Base-by-base conservation (phyloP, 1,140 invertebrate species). In the Anastatus disparis region DNA sequence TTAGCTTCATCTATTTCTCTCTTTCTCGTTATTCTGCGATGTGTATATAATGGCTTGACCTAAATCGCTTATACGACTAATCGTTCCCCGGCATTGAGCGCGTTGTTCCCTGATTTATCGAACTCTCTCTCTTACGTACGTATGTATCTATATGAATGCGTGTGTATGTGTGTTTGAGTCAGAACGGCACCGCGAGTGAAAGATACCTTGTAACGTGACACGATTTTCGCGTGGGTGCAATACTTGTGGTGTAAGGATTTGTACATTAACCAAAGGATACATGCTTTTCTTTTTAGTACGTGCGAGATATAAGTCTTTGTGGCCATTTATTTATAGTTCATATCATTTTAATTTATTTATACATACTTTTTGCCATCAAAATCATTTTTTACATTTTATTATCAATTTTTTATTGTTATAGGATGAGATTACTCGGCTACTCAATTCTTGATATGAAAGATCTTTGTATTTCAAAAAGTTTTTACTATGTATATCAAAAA, bases 91-190 rank as follows among this genome's bases (percentile, higher is more conserved):
- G 17, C 15, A 15, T 3, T 42, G 27, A n/a, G n/a, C 9, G 58
- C 38, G 15, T 56, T 42, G 20, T 29, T 44, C 40, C 13, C 3
- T 61, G 58, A 61, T 61, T 59, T 61, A 61, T 61, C 6, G 42
- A 29, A 15, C 26, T 46, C 26, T 7, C 0, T n/a, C n/a, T n/a
- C n/a, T n/a, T n/a, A n/a, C n/a, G n/a, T n/a, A n/a, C n/a, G n/a
- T n/a, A n/a, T n/a, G n/a, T n/a, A n/a, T n/a, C n/a, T n/a, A n/a
- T n/a, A n/a, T n/a, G n/a, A n/a, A n/a, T n/a, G n/a, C n/a, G n/a
- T n/a, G n/a, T n/a, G n/a, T n/a, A n/a, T n/a, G 13, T 6, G 35
- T 24, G 20, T 13, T 1, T 24, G 35, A 40, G 20, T 58, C 35
- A 58, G 2, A 46, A 2, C 3, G 38, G 22, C 42, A 12, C 27